Conservation (phyloP, 2,797 vertebrate species). For the Orestias chungarensis region DNA sequence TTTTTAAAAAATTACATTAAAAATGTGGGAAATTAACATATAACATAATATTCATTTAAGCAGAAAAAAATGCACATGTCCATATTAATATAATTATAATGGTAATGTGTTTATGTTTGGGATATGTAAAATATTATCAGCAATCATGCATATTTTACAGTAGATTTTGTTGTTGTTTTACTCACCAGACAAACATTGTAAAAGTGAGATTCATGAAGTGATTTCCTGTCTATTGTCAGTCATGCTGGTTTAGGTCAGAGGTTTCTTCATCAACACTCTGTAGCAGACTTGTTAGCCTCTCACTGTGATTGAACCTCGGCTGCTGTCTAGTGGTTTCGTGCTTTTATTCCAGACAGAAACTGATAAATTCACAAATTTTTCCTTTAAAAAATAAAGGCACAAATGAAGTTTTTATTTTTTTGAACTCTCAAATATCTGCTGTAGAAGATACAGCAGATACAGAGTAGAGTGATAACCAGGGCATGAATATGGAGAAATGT, state of each 20-base stretch:
- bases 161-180: no score
- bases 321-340: slow-evolving; percentile 25
- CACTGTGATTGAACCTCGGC: slow-evolving; percentile 21
- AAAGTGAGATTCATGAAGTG: no score
- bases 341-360: not conserved
- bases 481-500: not conserved
- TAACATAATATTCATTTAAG: no score
- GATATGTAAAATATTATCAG: no score
- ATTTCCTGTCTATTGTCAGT: no score
- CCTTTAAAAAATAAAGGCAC: not conserved
- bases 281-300: not conserved
- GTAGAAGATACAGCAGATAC: not conserved
- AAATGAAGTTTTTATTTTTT: not conserved
- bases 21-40: no score
- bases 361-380: not conserved
- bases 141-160: no score
- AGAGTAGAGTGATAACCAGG: not conserved
- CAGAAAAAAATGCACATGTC: no score
- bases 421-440: not conserved
- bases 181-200: no score
- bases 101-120: no score
- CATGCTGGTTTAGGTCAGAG: slow-evolving; percentile 36
- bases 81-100: no score
- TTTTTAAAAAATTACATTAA: no score
- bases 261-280: slow-evolving; percentile 27